A percentile compares a stretch with the other conserved stretches of the same genome.
These are phyloP conservation scores for Mixornis gularis DNA, from an alignment of 2,113 vertebrate genomes.

Conservation along the genomic window DNA sequence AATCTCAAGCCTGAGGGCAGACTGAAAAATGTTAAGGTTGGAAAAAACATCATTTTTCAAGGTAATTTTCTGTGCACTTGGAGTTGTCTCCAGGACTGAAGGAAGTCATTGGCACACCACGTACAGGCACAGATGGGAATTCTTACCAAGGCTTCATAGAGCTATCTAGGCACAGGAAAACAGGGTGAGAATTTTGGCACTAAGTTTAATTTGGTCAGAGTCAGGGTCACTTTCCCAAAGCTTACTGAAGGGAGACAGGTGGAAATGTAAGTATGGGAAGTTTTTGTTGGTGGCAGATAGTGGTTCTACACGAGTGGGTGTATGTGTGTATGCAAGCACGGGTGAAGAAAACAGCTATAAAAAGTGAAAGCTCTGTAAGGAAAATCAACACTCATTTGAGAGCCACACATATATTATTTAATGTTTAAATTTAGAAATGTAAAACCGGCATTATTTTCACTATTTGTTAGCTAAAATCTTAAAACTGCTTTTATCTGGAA, in stretches of 20 bases:
- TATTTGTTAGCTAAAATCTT: neutral
- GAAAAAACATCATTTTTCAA: neutral
- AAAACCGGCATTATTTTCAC: neutral
- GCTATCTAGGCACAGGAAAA: neutral
- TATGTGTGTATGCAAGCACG: neutral
- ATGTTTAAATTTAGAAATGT: neutral
- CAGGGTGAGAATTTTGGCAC: neutral
- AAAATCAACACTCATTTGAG: neutral
- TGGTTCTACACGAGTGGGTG: accelerated
- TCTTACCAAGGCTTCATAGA: neutral
- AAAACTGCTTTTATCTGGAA: neutral
- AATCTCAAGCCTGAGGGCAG: neutral
- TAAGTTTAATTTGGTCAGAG: neutral
- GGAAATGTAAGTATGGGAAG: neutral
- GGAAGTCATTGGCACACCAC: neutral
- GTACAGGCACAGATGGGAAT: neutral
- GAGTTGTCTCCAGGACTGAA: neutral
- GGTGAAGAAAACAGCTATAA: neutral
- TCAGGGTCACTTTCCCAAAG: neutral
- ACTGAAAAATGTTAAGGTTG: neutral
- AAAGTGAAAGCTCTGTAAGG: neutral
- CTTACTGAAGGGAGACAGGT: neutral
- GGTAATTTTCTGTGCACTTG: neutral
- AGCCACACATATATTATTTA: neutral
- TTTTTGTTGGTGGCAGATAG: neutral